These are phyloP conservation scores for Patella pellucida DNA, from an alignment of 2,888 invertebrate genomes.

Conservation along the genomic window DNA sequence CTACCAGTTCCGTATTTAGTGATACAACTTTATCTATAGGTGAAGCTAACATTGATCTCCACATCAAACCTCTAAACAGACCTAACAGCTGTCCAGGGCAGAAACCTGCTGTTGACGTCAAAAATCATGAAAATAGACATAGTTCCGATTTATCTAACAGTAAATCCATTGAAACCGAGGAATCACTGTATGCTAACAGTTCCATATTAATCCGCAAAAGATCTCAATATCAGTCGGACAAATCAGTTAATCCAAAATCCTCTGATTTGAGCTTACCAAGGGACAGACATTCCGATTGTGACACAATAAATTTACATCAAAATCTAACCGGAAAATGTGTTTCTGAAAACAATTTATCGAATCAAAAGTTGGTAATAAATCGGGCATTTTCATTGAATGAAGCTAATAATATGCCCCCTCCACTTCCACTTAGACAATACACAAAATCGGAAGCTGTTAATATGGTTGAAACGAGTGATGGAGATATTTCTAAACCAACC, in stretches of 20 bases:
- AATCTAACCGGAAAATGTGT: neutral
- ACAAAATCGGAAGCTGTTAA: slow-evolving; percentile 30
- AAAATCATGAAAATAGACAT: slow-evolving; percentile 5
- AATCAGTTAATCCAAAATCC: slow-evolving; percentile 8
- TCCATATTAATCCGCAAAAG: slow-evolving; percentile 50
- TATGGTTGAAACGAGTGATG: neutral
- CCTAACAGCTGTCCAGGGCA: slow-evolving; percentile 6
- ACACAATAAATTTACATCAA: neutral
- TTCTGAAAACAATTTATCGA: neutral
- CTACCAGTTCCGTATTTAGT: slow-evolving; percentile 28
- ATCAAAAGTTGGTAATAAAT: neutral
- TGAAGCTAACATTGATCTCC: slow-evolving; percentile 8
- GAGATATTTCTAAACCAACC: neutral
- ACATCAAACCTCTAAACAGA: neutral
- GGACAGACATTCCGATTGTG: neutral
- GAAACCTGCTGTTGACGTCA: neutral
- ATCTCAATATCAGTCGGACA: slow-evolving; percentile 32
- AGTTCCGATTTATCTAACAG: slow-evolving; percentile 11
- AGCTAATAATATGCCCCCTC: slow-evolving; percentile 39
- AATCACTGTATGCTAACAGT: slow-evolving; percentile 55
- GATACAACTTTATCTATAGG: slow-evolving; percentile 13
- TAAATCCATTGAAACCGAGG: slow-evolving; percentile 14
- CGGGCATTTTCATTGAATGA: neutral
- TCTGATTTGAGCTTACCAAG: neutral
- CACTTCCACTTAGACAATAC: slow-evolving; percentile 50